Evolutionary conservation across 1,140 invertebrate genomes (phyloP).

Genomic region (Achroia grisella): DNA sequence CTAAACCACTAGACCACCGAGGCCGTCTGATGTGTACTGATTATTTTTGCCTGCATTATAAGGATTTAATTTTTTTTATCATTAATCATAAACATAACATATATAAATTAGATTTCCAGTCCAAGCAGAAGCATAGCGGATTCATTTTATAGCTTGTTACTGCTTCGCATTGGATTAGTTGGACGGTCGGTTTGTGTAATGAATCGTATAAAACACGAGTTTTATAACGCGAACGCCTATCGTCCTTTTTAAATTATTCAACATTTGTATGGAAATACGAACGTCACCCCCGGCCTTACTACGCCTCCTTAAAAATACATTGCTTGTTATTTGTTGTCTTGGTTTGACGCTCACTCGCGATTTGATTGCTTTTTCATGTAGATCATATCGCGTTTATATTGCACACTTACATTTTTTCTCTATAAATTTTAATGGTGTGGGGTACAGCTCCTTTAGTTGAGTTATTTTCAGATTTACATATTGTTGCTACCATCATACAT

Average conservation of each 20-base stretch:
- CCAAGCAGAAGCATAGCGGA: too few relatives aligned
- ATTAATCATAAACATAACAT: too few relatives aligned
- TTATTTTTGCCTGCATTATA: too few relatives aligned
- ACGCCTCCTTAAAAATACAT: constrained; percentile 63
- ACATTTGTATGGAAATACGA: constrained; percentile 69
- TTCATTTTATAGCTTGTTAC: too few relatives aligned
- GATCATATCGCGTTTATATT: constrained; percentile 32
- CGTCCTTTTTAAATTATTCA: constrained; percentile 63
- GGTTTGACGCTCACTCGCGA: constrained; percentile 47
- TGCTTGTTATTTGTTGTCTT: constrained; percentile 50
- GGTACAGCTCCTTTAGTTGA: background rate
- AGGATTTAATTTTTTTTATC: too few relatives aligned
- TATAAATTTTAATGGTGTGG: background rate
- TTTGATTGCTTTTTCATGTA: constrained; percentile 69
- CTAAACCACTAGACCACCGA: too few relatives aligned
- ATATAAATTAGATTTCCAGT: too few relatives aligned
- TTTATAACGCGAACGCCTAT: constrained; percentile 35
- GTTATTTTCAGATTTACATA: too few relatives aligned
- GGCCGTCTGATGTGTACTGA: too few relatives aligned
- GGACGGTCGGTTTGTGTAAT: constrained; percentile 15
- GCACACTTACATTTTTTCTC: background rate
- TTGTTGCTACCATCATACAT: too few relatives aligned
- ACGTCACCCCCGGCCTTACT: constrained; percentile 30
- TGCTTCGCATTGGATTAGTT: background rate
- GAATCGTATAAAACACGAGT: constrained; percentile 40